These are phyloP conservation scores for Willowsia nigromaculata DNA, from an alignment of 2,888 invertebrate species.

Conservation along the genomic window DNA sequence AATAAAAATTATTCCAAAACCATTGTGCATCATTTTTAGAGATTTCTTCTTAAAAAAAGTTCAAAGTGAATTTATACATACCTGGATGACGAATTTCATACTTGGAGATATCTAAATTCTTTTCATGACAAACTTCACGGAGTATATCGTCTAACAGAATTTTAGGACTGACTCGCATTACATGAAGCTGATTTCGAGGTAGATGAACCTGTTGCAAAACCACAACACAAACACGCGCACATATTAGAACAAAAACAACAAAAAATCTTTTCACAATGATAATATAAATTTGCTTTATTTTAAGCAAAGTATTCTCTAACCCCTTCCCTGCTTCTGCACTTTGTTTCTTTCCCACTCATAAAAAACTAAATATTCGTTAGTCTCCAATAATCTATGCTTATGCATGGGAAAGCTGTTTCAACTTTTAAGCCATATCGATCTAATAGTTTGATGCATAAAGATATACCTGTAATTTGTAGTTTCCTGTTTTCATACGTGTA, in stretches of 20 bases:
- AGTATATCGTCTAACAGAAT: slow-evolving; percentile 86
- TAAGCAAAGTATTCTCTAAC: no score
- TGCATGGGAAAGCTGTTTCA: no score
- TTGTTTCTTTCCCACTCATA: no score
- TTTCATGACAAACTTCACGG: slow-evolving; percentile 87
- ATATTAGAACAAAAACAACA: background rate
- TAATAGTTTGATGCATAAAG: no score
- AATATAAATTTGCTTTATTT: no score
- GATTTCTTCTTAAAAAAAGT: background rate
- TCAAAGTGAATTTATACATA: slow-evolving; percentile 36
- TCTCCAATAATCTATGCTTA: no score
- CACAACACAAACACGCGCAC: background rate
- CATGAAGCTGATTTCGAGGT: slow-evolving; percentile 89
- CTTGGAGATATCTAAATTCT: slow-evolving; percentile 86
- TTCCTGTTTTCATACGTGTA: no score
- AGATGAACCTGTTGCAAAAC: slow-evolving; percentile 84
- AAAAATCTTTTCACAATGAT: background rate
- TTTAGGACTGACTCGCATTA: slow-evolving; percentile 87
- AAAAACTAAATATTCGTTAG: no score
- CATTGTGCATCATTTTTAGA: background rate
- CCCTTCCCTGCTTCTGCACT: no score
- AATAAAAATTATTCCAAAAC: slow-evolving; percentile 10
- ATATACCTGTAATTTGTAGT: no score
- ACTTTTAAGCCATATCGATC: no score
- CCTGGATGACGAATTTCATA: slow-evolving; percentile 90